Evolutionary conservation across 2,888 invertebrate genomes (phyloP), one percentile per base, ranked within the genome.

Genomic region (Leptopilina drosophilae): DNA sequence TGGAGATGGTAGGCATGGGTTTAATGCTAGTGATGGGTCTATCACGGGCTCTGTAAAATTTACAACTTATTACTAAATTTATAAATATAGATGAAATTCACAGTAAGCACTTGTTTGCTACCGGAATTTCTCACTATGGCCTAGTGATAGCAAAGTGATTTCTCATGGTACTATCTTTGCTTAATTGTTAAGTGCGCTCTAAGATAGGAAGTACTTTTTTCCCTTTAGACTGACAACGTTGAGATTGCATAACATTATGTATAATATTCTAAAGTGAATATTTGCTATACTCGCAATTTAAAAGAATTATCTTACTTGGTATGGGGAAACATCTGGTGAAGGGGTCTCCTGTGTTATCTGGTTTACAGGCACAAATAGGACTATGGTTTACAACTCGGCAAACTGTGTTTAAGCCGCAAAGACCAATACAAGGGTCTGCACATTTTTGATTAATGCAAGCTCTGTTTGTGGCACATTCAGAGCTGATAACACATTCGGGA

Each of bases 381-480:
- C 94, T 95, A 87, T 96, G 95, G 89, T 95, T 95, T 33, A 95
- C 92, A 1, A 96, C 95, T 88, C 94, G 94, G 89, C 96, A 96
- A 84, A 93, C 93, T 11, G 96, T 95, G 85, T 93, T 93, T 67
- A 94, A 92, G 42, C 96, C 96, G 89, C 96, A 96, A 40, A 95
- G 93, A 49, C 95, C 95, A 26, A 94, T 93, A 88, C 96, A 96
- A 26, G 96, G 96, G 90, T 96, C 94, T 77, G 93, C 93, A 89
- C 96, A 96, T 92, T 95, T 95, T 84, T 95, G 94, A 89, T 95
- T 96, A 80, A 94, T 94, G 87, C 96, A 96, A 3, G 96, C 95
- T 91, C 94, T 93, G 87, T 95, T 94, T 80, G 93, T 92, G 59
- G 94, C 91, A 91, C 96, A 96, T 89, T 96, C 96, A 1, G 95